These are phyloP conservation scores for Hyposmocoma kahamanoa DNA, from an alignment of 1,140 invertebrate species.

Conservation along the genomic window DNA sequence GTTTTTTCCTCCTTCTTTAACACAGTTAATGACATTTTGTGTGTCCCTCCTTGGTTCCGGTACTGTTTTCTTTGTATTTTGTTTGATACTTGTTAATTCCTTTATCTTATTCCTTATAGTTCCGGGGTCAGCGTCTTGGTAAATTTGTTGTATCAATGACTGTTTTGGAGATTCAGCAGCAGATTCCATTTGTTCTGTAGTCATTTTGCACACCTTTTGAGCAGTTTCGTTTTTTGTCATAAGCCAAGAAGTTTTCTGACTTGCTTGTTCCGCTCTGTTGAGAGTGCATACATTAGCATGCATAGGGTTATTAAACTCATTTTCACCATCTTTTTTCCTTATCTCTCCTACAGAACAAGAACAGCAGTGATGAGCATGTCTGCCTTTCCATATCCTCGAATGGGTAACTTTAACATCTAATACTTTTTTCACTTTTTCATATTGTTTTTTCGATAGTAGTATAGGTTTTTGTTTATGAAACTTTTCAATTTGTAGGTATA, in stretches of 20 bases:
- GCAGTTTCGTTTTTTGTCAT: no score
- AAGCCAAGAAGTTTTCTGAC: no score
- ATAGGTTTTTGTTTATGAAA: constrained; percentile 39
- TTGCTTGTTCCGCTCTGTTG: no score
- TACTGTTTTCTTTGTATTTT: background rate
- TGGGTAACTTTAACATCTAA: constrained; percentile 21
- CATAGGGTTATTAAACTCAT: no score
- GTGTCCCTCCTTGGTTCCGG: background rate
- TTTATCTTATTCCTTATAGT: no score
- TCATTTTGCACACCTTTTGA: no score
- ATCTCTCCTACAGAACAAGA: no score
- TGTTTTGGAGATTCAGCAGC: background rate
- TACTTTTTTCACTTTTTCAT: constrained; percentile 47
- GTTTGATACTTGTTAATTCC: background rate
- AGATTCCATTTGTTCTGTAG: constrained; percentile 11
- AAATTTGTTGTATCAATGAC: background rate
- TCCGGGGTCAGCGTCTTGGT: no score
- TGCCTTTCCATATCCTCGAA: constrained; percentile 16
- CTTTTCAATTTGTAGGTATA: constrained; percentile 36
- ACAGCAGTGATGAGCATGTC: no score
- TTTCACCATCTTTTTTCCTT: no score
- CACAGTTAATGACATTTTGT: background rate
- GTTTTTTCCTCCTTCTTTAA: no score
- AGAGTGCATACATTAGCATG: no score
- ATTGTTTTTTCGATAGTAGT: constrained; percentile 41